A percentile compares a stretch with the other conserved stretches of the same genome.
Conservation (phyloP, 2,113 vertebrate genomes). For the Osmerus eperlanus region DNA sequence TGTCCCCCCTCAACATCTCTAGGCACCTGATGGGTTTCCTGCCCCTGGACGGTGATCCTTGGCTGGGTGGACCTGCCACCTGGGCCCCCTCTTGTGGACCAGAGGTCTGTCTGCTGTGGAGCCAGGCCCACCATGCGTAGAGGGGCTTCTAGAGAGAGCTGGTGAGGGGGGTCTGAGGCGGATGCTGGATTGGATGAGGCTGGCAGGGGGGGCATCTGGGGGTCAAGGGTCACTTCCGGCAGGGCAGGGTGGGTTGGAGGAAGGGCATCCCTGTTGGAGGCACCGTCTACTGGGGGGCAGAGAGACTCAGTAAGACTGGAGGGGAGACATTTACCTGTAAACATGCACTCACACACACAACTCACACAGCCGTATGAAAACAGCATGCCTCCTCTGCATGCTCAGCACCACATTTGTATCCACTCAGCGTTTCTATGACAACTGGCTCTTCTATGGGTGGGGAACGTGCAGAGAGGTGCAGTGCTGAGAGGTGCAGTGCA, state of each 20-base stretch:
- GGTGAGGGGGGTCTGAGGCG: constrained; percentile 85
- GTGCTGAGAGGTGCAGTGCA: too few species aligned
- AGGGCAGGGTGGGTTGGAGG: constrained; percentile 91
- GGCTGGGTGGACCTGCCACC: constrained; percentile 88
- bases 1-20: constrained; percentile 62
- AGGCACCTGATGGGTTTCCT: constrained; percentile 64
- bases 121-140: constrained; percentile 63
- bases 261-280: constrained; percentile 89
- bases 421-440: too few species aligned
- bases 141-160: constrained; percentile 82
- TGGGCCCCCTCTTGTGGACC: constrained; percentile 62
- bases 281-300: constrained; percentile 81
- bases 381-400: neutral
- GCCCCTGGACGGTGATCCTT: constrained; percentile 71
- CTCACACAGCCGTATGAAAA: neutral
- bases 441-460: too few species aligned
- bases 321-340: constrained; percentile 11
- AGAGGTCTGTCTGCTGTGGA: constrained; percentile 58
- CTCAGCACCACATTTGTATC: neutral
- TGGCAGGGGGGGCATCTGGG: constrained; percentile 76
- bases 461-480: neutral
- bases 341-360: constrained; percentile 13
- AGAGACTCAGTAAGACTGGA: constrained; percentile 26
- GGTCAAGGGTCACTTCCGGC: constrained; percentile 93
- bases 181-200: constrained; percentile 91